These are phyloP conservation scores for Zosterops pallidus DNA, from an alignment of 2,113 vertebrate genomes.

Conservation along the genomic window DNA sequence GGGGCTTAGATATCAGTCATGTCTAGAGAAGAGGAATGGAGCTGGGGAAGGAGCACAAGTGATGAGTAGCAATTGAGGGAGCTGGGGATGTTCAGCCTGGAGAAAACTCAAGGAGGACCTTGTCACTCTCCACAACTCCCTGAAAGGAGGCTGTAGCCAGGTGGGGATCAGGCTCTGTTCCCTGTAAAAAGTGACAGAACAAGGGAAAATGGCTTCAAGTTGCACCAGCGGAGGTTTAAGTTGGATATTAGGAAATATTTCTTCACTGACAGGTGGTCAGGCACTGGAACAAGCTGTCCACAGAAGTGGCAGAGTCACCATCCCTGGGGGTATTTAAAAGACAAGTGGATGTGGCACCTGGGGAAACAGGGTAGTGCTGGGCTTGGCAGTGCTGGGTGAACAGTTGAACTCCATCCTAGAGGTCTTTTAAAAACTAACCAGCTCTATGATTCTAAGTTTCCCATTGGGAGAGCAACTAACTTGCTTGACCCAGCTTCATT, in stretches of 20 bases:
- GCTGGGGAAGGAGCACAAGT: neutral
- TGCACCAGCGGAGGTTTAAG: neutral
- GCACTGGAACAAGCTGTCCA: neutral
- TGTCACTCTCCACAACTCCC: neutral
- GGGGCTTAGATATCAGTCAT: neutral
- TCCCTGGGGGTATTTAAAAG: neutral
- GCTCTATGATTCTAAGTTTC: neutral
- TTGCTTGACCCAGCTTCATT: neutral
- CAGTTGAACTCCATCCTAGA: rapidly evolving
- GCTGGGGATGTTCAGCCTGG: neutral
- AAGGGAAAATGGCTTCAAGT: neutral
- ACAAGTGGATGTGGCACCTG: neutral
- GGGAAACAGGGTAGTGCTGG: neutral
- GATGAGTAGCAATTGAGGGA: neutral
- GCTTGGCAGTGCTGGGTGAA: neutral
- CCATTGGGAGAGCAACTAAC: neutral
- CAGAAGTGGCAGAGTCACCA: neutral
- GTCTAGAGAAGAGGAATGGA: neutral
- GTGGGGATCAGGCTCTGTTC: neutral
- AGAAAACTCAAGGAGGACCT: neutral
- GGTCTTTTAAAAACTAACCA: neutral
- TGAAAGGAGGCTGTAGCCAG: neutral
- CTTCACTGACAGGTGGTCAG: neutral
- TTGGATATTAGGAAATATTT: neutral
- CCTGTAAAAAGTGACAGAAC: neutral